A percentile compares a stretch with the other conserved stretches of the same genome.
phyloP scores from a whole-genome alignment of 2,888 invertebrate species.

The Phorcus lineatus region DNA sequence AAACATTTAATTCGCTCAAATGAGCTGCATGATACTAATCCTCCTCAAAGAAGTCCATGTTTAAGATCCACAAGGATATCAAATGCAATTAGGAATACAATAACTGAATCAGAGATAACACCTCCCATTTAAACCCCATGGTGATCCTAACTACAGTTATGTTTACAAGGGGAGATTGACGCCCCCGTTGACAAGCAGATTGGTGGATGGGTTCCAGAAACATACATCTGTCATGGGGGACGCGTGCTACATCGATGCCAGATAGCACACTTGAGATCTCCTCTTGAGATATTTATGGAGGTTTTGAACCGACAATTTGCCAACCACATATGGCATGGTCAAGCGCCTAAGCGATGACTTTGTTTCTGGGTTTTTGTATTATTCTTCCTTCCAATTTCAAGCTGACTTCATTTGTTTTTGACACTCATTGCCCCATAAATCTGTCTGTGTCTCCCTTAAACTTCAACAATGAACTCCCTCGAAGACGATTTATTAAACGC shows the following conservation, averaged over 20 bases:
- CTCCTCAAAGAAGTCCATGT: too few species aligned
- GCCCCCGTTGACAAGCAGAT: too few species aligned
- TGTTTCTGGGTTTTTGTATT: not conserved
- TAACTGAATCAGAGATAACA: too few species aligned
- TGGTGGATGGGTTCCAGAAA: too few species aligned
- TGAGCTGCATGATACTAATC: too few species aligned
- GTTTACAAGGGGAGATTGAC: too few species aligned
- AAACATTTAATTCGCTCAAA: too few species aligned
- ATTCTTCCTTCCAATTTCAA: slow-evolving; percentile 2
- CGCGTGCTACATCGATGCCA: not conserved
- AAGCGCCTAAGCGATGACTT: slow-evolving; percentile 1
- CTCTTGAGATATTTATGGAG: slow-evolving; percentile 12
- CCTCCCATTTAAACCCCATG: too few species aligned
- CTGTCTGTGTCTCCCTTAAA: not conserved
- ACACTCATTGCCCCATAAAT: slow-evolving; percentile 15
- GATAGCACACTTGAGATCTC: not conserved
- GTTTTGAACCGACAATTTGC: not conserved
- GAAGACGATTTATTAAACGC: slow-evolving; percentile 15
- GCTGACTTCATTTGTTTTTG: slow-evolving; percentile 23
- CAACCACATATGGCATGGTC: not conserved
- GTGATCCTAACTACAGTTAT: too few species aligned
- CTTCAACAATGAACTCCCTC: slow-evolving; percentile 14
- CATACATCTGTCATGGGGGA: too few species aligned
- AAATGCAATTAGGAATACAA: too few species aligned
- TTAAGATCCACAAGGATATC: too few species aligned